These are phyloP conservation scores for Helostoma temminkii DNA, from an alignment of 2,797 vertebrate genomes.

Conservation along the genomic window DNA sequence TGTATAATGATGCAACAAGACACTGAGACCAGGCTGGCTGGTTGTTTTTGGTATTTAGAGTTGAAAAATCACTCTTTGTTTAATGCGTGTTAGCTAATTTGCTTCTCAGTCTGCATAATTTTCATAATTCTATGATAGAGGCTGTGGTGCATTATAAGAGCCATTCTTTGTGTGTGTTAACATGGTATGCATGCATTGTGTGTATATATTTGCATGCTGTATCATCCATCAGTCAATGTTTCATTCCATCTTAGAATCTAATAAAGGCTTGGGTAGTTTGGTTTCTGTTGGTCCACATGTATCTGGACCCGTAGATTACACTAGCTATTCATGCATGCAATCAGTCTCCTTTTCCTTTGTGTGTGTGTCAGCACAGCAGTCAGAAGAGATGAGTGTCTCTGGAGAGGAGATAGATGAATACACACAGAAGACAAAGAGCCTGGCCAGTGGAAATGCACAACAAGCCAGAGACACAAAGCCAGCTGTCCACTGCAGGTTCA, in stretches of 20 bases:
- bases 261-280: constrained; percentile 51
- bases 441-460: constrained; percentile 59
- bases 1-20: constrained; percentile 28
- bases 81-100: constrained; percentile 52
- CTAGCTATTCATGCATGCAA: constrained; percentile 64
- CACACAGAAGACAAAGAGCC: constrained; percentile 71
- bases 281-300: constrained; percentile 53
- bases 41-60: constrained; percentile 47
- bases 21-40: neutral
- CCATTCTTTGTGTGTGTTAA: constrained; percentile 38
- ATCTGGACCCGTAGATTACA: constrained; percentile 69
- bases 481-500: constrained; percentile 61
- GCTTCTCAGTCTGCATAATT: constrained; percentile 35
- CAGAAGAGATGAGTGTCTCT: constrained; percentile 75
- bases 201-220: constrained; percentile 30
- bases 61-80: constrained; percentile 37
- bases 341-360: constrained; percentile 73
- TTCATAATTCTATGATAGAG: constrained; percentile 32
- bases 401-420: constrained; percentile 68
- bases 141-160: constrained; percentile 43
- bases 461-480: constrained; percentile 56
- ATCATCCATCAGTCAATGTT: constrained; percentile 45
- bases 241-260: constrained; percentile 46
- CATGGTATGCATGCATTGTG: constrained; percentile 1
- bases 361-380: constrained; percentile 74